Percentiles rank a stretch among this genome's conserved stretches.
phyloP scores from a whole-genome alignment of 2,113 vertebrate species.

The Pelvicachromis taeniatus region DNA sequence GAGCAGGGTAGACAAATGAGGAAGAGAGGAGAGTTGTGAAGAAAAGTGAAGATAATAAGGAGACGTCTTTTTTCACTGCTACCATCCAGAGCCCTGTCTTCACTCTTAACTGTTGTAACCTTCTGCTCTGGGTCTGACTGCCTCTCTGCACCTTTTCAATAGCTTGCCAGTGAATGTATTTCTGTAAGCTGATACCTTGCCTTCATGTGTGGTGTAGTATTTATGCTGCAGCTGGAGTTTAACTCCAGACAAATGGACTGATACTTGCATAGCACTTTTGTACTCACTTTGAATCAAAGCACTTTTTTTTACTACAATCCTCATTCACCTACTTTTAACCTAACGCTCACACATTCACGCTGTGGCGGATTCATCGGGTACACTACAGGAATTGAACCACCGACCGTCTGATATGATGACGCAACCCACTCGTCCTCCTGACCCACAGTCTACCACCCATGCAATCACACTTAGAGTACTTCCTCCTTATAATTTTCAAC shows the following conservation, averaged over 20 bases:
- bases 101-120: not conserved
- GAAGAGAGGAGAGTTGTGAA: not conserved
- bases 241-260: not conserved
- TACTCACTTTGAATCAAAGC: not conserved
- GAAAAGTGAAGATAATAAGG: not conserved
- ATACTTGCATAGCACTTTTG: not conserved
- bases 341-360: not conserved
- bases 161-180: not conserved
- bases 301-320: not conserved
- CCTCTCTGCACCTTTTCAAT: not conserved
- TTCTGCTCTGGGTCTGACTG: not conserved
- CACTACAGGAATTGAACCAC: not conserved
- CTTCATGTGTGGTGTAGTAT: not conserved
- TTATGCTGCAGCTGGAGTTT: not conserved
- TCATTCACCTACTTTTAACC: not conserved
- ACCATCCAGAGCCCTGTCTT: constrained; percentile 24
- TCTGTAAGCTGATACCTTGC: not conserved
- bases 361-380: not conserved
- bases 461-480: not conserved
- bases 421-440: not conserved
- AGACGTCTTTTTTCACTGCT: constrained; percentile 23
- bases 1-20: not conserved
- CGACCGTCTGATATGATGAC: not conserved
- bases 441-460: not conserved
- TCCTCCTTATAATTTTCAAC: not conserved